Conservation (phyloP, 1,140 invertebrate genomes). For the Orussus abietinus region DNA sequence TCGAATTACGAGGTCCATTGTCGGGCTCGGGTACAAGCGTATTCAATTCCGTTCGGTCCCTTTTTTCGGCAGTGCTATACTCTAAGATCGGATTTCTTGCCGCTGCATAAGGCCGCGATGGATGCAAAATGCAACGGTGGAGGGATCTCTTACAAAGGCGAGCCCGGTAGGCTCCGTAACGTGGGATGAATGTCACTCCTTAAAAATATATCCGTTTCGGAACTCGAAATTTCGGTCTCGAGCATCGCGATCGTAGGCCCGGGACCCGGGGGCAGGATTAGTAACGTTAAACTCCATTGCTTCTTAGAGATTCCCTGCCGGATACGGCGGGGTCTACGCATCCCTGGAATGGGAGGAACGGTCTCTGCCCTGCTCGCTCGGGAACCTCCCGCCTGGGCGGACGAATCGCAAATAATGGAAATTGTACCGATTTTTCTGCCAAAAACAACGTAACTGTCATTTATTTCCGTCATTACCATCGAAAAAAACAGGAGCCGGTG, state of each 20-base stretch:
- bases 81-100: constrained; percentile 47
- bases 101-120: constrained; percentile 21
- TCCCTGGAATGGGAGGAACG: too few species aligned
- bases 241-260: constrained; percentile 3
- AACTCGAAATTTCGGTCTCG: constrained; percentile 32
- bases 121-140: constrained; percentile 44
- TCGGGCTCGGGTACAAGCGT: constrained; percentile 52
- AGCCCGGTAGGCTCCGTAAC: constrained; percentile 18
- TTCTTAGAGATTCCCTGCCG: too few species aligned
- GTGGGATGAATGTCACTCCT: constrained; percentile 46
- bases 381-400: too few species aligned
- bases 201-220: constrained; percentile 56
- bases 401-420: too few species aligned
- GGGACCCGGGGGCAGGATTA: constrained; percentile 28
- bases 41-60: constrained; percentile 42
- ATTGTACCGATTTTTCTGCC: too few species aligned
- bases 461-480: too few species aligned
- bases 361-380: too few species aligned
- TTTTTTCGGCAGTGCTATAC: too few species aligned
- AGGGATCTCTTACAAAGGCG: constrained; percentile 53
- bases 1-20: constrained; percentile 52
- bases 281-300: constrained; percentile 36
- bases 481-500: too few species aligned
- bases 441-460: too few species aligned
- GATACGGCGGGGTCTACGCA: too few species aligned